Evolutionary conservation across 1,140 invertebrate species (phyloP).

Genomic region (Drosophila santomea): DNA sequence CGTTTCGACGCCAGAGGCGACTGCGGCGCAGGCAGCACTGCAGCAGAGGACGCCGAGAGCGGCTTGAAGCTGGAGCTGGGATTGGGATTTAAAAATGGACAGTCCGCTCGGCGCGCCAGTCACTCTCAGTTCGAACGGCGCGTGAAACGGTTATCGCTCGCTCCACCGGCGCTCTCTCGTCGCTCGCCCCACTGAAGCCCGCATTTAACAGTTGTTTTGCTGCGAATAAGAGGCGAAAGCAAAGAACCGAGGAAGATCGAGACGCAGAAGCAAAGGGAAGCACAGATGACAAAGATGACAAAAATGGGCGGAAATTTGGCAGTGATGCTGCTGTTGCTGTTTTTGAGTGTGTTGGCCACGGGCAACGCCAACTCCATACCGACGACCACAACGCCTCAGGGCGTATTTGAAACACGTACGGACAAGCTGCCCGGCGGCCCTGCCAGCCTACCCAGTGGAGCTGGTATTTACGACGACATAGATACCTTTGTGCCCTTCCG

Average conservation of each 20-base stretch:
- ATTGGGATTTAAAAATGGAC: constrained; percentile 64
- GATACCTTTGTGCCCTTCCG: constrained; percentile 86
- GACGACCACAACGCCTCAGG: constrained; percentile 65
- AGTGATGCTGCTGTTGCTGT: constrained; percentile 35
- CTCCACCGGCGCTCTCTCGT: constrained; percentile 4
- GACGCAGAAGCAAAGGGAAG: constrained; percentile 27
- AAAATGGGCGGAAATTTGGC: constrained; percentile 48
- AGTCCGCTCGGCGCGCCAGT: constrained; percentile 47
- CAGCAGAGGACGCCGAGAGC: constrained; percentile 5
- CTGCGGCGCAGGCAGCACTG: constrained; percentile 8
- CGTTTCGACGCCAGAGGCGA: background rate
- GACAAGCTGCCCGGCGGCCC: constrained; percentile 41
- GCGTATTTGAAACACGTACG: constrained; percentile 67
- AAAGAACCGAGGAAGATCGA: constrained; percentile 35
- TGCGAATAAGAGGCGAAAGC: constrained; percentile 31
- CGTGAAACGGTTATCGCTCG: constrained; percentile 60
- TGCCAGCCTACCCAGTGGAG: constrained; percentile 7
- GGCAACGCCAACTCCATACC: constrained; percentile 60
- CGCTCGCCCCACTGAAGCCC: constrained; percentile 2
- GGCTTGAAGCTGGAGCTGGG: constrained; percentile 54
- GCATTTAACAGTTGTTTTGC: constrained; percentile 53
- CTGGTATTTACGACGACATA: constrained; percentile 73
- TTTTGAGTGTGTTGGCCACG: constrained; percentile 8
- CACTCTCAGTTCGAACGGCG: constrained; percentile 69
- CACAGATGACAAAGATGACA: constrained; percentile 31